Evolutionary conservation across 2,888 invertebrate species (phyloP).

Genomic region (Eulithis prunata): DNA sequence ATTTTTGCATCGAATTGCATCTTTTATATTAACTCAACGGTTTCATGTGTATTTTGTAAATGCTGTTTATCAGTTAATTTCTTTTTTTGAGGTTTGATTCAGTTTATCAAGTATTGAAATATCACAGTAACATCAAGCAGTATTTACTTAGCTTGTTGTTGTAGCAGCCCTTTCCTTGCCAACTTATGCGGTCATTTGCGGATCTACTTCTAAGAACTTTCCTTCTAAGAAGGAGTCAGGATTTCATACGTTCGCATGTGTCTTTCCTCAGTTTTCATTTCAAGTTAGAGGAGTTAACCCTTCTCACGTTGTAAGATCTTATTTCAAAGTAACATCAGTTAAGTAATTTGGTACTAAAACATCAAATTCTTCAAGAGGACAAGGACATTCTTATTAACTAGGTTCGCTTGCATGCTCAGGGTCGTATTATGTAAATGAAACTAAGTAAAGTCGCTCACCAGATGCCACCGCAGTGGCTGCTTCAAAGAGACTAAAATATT

Average conservation of each 20-base stretch:
- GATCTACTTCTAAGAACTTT: background rate
- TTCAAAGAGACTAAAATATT: conserved; percentile 17
- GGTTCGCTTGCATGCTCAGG: background rate
- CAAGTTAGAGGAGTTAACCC: conserved; percentile 22
- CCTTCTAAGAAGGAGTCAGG: background rate
- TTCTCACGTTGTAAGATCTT: conserved; percentile 24
- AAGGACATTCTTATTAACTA: conserved; percentile 4
- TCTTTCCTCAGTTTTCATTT: conserved; percentile 13
- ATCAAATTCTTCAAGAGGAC: conserved; percentile 12
- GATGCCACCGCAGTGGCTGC: background rate
- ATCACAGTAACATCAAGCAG: no score
- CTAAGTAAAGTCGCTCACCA: background rate
- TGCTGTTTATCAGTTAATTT: no score
- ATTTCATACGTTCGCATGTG: conserved; percentile 9
- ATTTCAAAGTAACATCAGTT: conserved; percentile 23
- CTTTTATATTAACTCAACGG: background rate
- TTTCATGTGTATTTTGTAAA: no score
- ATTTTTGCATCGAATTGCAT: conserved; percentile 3
- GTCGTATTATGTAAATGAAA: background rate
- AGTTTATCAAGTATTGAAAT: no score
- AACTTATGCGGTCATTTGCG: background rate
- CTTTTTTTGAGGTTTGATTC: no score
- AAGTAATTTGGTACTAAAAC: background rate
- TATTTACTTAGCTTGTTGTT: no score
- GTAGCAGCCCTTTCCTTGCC: no score